Evolutionary conservation across 2,888 invertebrate genomes (phyloP), one percentile per base, ranked within the genome.

Genomic region (Horisme vitalbata): DNA sequence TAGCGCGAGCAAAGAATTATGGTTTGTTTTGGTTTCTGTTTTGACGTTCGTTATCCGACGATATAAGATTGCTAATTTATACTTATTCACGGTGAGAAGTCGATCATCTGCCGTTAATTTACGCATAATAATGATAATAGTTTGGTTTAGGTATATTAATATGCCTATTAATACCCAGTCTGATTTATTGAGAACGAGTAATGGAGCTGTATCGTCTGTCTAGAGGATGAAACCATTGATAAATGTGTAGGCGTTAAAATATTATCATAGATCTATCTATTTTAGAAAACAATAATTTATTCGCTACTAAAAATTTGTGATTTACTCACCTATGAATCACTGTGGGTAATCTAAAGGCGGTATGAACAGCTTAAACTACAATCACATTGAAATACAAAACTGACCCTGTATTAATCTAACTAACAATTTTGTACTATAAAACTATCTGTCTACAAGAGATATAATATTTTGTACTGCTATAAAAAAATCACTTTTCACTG

Each of bases 351-450:
- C 75, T 80, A 76, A 74, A 76, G 81, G 82, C 79, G 68, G 79
- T 81, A 76, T 79, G 82, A 84, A 85, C 83, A 83, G 78, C 72
- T 89, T 88, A 88, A 79, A 79, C 89, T 89, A 89, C 87, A 84
- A 89, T 89, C 89, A 89, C 89, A 89, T 85, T 87, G 85, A 84
- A 86, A 87, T 88, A 89, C 86, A 88, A 88, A 88, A 88, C 86
- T 81, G 88, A 89, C 89, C 89, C 89, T 89, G 89, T 89, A 87
- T 87, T 81, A 84, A 81, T 78, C 78, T 83, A 81, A 78, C 82
- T 83, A 85, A 85, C 57, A 70, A 83, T 83, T 55, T 88, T 89
- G 88, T 88, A 88, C 89, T 88, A 81, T 85, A 75, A 72, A 87
- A 84, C 82, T 79, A 76, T 74, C 70, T 77, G 69, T 74, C 74